Base-by-base conservation (phyloP, 35 echinoderm and acorn worm species). In the Patiria miniata region DNA sequence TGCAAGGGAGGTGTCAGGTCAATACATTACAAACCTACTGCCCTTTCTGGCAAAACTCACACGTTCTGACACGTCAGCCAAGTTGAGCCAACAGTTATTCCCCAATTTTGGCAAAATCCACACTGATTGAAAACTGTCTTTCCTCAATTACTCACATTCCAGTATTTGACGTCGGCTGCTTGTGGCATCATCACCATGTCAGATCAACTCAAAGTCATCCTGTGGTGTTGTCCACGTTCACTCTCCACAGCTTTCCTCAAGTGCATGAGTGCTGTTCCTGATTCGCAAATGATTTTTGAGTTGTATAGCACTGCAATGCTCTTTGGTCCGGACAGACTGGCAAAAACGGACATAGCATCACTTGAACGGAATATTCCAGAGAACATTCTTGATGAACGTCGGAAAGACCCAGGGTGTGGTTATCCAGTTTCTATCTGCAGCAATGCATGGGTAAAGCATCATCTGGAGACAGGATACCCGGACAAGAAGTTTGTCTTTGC, bases 401-500 rank as follows among this genome's bases (percentile, higher is more conserved):
- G 21, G 8, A 42, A 81, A 21, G 39, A 40, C 18, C 40, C 36
- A 0, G 40, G 40, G 40, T 22, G 21, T 81, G 78, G 78, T 42
- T 81, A n/a, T 21, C 19, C 39, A 14, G 39, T 22, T 19, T 36
- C 19, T 40, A 44, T 39, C 33, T 81, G 78, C 28, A 81, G 37
- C 23, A 40, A 39, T 51, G 10, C 39, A 51, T 81, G 78, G 78
- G 4, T 81, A 22, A 81, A 81, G 28, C 40, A 42, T 16, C 32
- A 22, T 39, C 15, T 88, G 29, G 86, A 80, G 33, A 37, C 16
- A 32, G 40, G 51, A 7, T 88, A 88, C 52, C 69, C 86, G 39
- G 86, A 37, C 15, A 88, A 88, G 77, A 88, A 54, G 44, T 26
- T 80, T 28, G 73, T 88, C 4, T 79, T 88, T 51, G 65, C 23